Conservation (phyloP, 2,113 vertebrate genomes). For the Zapornia atra region DNA sequence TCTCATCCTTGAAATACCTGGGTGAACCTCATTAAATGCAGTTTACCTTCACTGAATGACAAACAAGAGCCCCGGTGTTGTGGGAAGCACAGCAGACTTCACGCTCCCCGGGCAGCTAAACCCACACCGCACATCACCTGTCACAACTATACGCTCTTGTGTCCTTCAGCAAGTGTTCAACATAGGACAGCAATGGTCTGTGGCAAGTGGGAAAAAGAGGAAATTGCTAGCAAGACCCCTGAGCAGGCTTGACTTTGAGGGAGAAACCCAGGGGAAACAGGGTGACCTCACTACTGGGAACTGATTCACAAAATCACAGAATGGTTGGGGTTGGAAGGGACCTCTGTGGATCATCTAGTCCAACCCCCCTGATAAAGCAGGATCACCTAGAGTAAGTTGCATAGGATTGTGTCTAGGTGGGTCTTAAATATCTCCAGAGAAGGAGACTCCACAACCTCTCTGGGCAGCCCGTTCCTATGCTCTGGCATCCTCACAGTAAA, state of each 20-base stretch:
- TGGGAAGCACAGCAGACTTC: neutral
- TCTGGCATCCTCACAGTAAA: no score
- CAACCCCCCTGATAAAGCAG: no score
- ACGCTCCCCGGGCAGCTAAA: neutral
- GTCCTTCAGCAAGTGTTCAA: neutral
- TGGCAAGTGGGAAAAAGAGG: neutral
- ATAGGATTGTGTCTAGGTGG: no score
- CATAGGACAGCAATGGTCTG: neutral
- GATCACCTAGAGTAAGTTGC: no score
- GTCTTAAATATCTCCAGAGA: no score
- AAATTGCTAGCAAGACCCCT: neutral
- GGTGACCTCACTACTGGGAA: neutral
- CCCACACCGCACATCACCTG: fast-evolving
- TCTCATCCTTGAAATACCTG: constrained; percentile 5
- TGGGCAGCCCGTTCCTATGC: no score
- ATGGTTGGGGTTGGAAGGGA: no score
- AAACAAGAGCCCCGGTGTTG: neutral
- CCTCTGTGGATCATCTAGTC: no score
- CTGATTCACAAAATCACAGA: no score
- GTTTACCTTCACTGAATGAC: neutral
- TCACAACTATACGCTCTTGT: neutral
- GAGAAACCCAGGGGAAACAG: neutral
- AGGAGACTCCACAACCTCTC: no score
- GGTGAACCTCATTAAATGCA: neutral
- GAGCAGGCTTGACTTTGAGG: neutral